Percentiles rank a stretch among this genome's conserved stretches.
Evolutionary conservation across 2,888 invertebrate species (phyloP).

Genomic region (Chrysopilus asiliformis): DNA sequence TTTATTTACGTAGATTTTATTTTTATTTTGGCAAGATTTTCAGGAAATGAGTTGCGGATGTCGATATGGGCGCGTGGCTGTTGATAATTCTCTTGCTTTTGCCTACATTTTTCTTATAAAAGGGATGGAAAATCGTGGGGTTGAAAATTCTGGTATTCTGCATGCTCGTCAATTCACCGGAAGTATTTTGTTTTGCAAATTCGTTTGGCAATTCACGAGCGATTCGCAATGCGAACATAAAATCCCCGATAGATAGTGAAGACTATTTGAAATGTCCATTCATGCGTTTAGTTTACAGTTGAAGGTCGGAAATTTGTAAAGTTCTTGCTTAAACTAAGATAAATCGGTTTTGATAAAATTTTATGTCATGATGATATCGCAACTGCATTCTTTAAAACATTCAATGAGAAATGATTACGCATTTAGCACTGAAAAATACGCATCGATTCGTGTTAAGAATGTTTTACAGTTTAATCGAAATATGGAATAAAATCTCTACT

Average conservation of each 20-base stretch:
- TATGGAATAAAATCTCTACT: too few species aligned
- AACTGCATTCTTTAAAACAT: too few species aligned
- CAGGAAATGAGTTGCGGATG: constrained; percentile 11
- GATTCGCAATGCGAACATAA: neutral
- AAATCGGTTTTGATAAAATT: constrained; percentile 1
- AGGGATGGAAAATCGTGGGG: too few species aligned
- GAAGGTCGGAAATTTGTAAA: constrained; percentile 1
- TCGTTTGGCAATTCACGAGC: constrained; percentile 5
- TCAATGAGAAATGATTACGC: too few species aligned
- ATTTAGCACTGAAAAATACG: too few species aligned
- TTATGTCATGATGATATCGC: constrained; percentile 7
- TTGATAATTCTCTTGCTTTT: too few species aligned
- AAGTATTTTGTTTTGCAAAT: constrained; percentile 11
- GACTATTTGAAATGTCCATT: neutral
- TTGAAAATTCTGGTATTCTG: neutral
- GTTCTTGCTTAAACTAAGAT: constrained; percentile 2
- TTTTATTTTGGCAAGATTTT: constrained; percentile 5
- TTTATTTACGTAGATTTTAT: neutral
- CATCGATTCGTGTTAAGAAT: too few species aligned
- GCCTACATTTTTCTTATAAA: neutral
- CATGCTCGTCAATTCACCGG: constrained; percentile 5
- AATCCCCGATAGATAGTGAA: too few species aligned
- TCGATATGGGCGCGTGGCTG: constrained; percentile 8
- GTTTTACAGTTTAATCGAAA: too few species aligned
- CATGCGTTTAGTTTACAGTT: neutral